A percentile compares a stretch with the other conserved stretches of the same genome.
These are phyloP conservation scores for Leistus spinibarbis DNA, from an alignment of 2,888 invertebrate genomes.

Conservation along the genomic window DNA sequence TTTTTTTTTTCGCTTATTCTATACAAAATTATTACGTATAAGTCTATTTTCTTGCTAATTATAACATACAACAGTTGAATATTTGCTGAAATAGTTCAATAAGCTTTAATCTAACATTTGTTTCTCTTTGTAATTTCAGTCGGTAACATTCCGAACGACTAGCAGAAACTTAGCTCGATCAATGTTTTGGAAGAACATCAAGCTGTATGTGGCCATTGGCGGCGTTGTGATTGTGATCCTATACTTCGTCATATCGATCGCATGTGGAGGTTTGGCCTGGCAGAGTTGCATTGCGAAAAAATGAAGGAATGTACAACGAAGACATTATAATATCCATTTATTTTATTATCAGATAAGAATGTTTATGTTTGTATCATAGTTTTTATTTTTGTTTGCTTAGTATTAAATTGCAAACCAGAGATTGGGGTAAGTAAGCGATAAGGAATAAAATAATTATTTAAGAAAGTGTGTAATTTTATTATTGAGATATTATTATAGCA, in stretches of 20 bases:
- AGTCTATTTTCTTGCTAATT: too few relatives aligned
- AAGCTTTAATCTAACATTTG: not conserved
- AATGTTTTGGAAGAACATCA: slow-evolving; percentile 93
- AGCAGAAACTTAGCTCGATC: slow-evolving; percentile 85
- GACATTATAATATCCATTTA: not conserved
- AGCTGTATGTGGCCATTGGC: slow-evolving; percentile 79
- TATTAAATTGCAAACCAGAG: not conserved
- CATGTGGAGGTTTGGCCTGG: slow-evolving; percentile 86
- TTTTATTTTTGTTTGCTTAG: not conserved
- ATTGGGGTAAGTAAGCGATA: not conserved
- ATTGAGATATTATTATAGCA: not conserved
- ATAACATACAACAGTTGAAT: too few relatives aligned
- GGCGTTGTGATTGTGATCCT: slow-evolving; percentile 70
- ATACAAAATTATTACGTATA: too few relatives aligned
- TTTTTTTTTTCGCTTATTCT: too few relatives aligned
- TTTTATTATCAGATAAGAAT: not conserved
- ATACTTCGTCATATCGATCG: slow-evolving; percentile 85
- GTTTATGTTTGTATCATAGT: not conserved
- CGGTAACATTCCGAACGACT: slow-evolving; percentile 83
- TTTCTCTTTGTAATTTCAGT: slow-evolving; percentile 64
- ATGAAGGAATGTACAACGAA: slow-evolving; percentile 29
- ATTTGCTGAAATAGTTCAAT: too few relatives aligned
- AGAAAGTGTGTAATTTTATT: not conserved
- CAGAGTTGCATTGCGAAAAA: slow-evolving; percentile 64
- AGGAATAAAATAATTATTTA: not conserved